A percentile compares a stretch with the other conserved stretches of the same genome.
Conservation (phyloP, 2,113 vertebrate genomes). For the Peucedramus taeniatus region DNA sequence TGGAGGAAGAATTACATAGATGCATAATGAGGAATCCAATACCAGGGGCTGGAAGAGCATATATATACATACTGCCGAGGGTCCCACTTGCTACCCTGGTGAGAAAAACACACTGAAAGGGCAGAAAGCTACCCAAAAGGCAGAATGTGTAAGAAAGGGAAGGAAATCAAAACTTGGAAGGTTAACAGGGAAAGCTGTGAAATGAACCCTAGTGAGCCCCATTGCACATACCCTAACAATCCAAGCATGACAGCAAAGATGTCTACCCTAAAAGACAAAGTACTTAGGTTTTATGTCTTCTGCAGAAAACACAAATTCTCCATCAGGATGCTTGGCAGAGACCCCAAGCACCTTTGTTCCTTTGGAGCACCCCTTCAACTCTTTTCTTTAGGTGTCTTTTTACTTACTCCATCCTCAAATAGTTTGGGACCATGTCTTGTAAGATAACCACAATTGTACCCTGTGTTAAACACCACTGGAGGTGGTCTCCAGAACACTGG, state of each 20-base stretch:
- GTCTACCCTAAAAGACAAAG: not conserved
- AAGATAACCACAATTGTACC: not conserved
- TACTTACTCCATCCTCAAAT: not conserved
- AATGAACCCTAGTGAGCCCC: not conserved
- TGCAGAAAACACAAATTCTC: not conserved
- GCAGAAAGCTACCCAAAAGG: not conserved
- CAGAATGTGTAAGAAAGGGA: not conserved
- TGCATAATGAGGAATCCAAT: not conserved
- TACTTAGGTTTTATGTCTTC: not conserved
- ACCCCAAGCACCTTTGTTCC: rapidly evolving
- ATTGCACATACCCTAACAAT: not conserved
- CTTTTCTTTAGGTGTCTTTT: not conserved
- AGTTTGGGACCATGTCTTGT: not conserved
- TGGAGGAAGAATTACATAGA: not conserved
- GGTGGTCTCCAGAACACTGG: not conserved
- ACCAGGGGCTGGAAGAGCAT: not conserved
- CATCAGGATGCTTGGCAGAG: not conserved
- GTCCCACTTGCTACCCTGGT: not conserved
- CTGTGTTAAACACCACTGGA: not conserved
- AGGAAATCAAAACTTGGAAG: not conserved
- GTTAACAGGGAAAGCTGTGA: not conserved
- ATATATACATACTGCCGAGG: not conserved
- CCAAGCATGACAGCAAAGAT: not conserved
- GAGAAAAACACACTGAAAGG: not conserved
- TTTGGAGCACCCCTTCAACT: not conserved